Percentiles rank a stretch among this genome's conserved stretches.
These are phyloP conservation scores for Meriones psammophilus DNA, from an alignment of 2,797 vertebrate genomes.

Conservation along the genomic window DNA sequence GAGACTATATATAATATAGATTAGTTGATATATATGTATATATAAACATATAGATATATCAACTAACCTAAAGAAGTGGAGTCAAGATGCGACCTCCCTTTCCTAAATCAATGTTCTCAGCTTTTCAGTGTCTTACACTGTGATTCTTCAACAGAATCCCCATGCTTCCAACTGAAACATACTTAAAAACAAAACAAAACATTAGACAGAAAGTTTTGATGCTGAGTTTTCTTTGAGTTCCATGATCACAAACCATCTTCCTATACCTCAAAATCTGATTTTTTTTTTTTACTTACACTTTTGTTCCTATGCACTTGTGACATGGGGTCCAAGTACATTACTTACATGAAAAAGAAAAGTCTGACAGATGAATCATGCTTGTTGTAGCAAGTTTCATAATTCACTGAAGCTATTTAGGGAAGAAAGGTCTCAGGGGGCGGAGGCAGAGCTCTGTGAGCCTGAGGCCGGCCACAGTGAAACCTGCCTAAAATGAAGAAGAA, in stretches of 20 bases:
- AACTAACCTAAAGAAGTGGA: neutral
- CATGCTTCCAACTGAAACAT: neutral
- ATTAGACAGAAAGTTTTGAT: neutral
- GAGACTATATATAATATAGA: neutral
- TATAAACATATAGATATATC: too few species aligned
- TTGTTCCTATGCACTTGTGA: neutral
- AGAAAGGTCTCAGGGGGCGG: neutral
- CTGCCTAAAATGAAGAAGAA: too few species aligned
- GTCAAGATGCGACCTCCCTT: neutral
- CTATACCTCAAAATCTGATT: neutral
- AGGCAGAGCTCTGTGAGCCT: neutral
- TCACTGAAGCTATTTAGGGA: neutral
- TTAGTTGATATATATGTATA: too few species aligned
- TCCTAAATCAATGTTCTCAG: neutral
- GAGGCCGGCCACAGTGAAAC: neutral
- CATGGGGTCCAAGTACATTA: neutral
- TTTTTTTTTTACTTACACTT: conserved; percentile 39
- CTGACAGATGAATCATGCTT: neutral
- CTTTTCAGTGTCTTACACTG: neutral
- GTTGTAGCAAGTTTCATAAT: neutral
- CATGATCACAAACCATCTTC: neutral
- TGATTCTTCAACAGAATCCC: neutral
- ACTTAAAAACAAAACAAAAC: neutral
- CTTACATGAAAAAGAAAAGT: neutral
- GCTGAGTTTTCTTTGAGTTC: neutral